Percentiles rank a stretch among this genome's conserved stretches.
Evolutionary conservation across 2,113 vertebrate species (phyloP).

Genomic region (Sinocyclocheilus rhinocerous): DNA sequence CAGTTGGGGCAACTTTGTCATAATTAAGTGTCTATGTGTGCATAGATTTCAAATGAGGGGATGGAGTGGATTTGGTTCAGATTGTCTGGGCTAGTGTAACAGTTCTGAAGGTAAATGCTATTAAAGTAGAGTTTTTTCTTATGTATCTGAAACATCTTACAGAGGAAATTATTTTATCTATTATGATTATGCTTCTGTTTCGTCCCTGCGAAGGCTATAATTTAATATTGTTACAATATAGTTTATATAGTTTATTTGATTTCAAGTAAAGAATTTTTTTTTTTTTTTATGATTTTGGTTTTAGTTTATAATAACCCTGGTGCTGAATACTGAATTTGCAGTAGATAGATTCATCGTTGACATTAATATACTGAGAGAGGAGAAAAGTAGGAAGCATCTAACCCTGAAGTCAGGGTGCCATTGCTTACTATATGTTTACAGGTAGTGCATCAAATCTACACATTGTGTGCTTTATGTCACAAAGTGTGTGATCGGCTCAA

Average conservation of each 20-base stretch:
- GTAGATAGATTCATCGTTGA: background rate
- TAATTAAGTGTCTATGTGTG: slow-evolving; percentile 4
- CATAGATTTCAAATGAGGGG: background rate
- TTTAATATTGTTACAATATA: too few relatives aligned
- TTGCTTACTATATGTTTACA: background rate
- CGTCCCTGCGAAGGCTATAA: background rate
- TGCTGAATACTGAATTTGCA: background rate
- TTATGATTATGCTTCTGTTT: background rate
- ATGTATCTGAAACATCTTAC: background rate
- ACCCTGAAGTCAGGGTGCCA: background rate
- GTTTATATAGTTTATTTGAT: too few relatives aligned
- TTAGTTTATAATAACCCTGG: background rate
- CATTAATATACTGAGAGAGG: background rate
- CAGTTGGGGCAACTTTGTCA: background rate
- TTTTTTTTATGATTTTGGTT: background rate
- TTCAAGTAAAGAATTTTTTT: too few relatives aligned
- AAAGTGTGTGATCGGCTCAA: background rate
- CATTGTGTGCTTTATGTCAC: background rate
- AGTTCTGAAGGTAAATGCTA: background rate
- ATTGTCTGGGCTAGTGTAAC: background rate
- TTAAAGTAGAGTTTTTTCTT: background rate
- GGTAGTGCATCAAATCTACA: background rate
- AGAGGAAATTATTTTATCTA: background rate
- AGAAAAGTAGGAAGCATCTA: background rate
- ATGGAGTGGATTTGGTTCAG: background rate